These are phyloP conservation scores for Batillaria attramentaria DNA, from an alignment of 1,140 invertebrate genomes.

Conservation along the genomic window DNA sequence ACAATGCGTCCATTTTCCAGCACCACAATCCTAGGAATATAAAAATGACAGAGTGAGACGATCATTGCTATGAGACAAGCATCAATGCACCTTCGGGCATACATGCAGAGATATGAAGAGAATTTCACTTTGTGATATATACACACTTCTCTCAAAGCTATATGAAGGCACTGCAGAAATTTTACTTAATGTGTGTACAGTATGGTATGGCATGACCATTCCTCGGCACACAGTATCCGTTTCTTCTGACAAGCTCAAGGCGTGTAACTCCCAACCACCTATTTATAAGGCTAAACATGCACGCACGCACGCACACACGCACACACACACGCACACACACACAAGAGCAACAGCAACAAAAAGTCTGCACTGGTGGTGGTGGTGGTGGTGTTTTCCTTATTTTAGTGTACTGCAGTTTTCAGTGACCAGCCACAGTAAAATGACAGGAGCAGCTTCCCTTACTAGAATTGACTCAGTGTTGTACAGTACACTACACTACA, in stretches of 20 bases:
- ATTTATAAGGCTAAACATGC: no score
- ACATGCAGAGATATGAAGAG: background rate
- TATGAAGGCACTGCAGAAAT: no score
- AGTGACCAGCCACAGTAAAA: background rate
- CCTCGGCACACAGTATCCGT: no score
- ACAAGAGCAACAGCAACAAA: background rate
- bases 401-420: background rate
- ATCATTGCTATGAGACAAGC: background rate
- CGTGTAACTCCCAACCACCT: no score
- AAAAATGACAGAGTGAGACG: background rate
- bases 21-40: constrained; percentile 90
- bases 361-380: no score
- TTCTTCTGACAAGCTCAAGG: no score
- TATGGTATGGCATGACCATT: no score
- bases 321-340: background rate
- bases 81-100: background rate
- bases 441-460: background rate
- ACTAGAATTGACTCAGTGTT: background rate
- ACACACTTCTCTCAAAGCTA: no score
- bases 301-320: background rate
- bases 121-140: background rate
- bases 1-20: constrained; percentile 82
- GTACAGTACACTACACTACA: background rate
- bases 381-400: background rate
- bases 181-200: no score